Evolutionary conservation across 1,140 invertebrate species (phyloP).

Genomic region (Drosophila tropicalis): DNA sequence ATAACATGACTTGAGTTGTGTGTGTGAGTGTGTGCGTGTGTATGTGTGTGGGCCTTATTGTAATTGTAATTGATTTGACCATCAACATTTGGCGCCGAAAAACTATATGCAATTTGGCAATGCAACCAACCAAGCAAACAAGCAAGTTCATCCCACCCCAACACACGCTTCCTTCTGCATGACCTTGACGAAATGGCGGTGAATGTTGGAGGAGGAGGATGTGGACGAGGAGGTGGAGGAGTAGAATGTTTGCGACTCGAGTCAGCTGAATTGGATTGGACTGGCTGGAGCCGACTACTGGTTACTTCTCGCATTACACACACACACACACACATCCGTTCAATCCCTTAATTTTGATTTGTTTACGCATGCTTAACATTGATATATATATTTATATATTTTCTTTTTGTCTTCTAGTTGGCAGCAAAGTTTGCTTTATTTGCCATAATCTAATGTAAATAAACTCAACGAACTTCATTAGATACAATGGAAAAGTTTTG

Average conservation of each 20-base stretch:
- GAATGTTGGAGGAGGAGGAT: too few relatives aligned
- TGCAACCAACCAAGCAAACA: background rate
- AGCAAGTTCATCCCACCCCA: background rate
- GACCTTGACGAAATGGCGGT: background rate
- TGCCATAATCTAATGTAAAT: conserved; percentile 56
- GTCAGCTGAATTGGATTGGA: conserved; percentile 14
- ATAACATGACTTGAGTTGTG: background rate
- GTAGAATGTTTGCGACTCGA: too few relatives aligned
- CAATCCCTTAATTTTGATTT: conserved; percentile 22
- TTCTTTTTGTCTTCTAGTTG: conserved; percentile 1
- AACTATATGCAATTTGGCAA: conserved; percentile 23
- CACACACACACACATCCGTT: background rate
- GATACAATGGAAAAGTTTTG: conserved; percentile 48
- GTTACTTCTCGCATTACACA: conserved; percentile 18
- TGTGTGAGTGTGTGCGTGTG: background rate
- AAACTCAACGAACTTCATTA: conserved; percentile 36
- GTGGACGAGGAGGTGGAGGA: too few relatives aligned
- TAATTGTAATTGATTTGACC: conserved; percentile 2
- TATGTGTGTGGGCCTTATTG: background rate
- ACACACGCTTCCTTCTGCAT: background rate
- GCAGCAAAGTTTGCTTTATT: conserved; percentile 20
- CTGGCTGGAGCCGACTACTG: conserved; percentile 34
- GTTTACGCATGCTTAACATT: conserved; percentile 48
- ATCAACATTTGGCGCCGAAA: conserved; percentile 29
- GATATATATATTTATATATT: background rate